These are phyloP conservation scores for Rhagium mordax DNA, from an alignment of 2,888 invertebrate genomes.

Conservation along the genomic window DNA sequence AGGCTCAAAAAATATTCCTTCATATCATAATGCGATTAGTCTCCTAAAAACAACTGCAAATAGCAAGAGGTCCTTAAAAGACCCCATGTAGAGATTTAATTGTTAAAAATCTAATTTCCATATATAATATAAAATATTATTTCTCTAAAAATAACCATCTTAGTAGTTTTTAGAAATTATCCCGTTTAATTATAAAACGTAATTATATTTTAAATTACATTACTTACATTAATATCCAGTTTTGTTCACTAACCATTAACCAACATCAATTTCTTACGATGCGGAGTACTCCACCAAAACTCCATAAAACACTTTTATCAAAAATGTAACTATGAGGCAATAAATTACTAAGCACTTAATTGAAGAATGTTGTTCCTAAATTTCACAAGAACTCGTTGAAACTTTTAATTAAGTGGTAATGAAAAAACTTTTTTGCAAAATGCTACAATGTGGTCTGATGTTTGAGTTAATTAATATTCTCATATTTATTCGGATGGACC, in stretches of 20 bases:
- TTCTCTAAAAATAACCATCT: too few species aligned
- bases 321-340: conserved; percentile 28
- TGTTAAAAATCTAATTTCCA: too few species aligned
- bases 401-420: conserved; percentile 34
- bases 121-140: too few species aligned
- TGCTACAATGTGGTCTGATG: conserved; percentile 31
- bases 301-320: conserved; percentile 27
- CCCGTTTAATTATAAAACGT: too few species aligned
- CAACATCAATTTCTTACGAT: background rate
- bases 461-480: conserved; percentile 34
- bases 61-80: too few species aligned
- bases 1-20: too few species aligned
- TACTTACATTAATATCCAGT: too few species aligned
- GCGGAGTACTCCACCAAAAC: conserved; percentile 21
- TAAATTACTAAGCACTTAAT: conserved; percentile 27
- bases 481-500: conserved; percentile 26
- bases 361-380: conserved; percentile 32
- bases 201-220: too few species aligned
- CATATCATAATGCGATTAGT: too few species aligned
- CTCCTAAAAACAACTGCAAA: too few species aligned
- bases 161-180: too few species aligned
- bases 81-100: too few species aligned
- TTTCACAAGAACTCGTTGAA: conserved; percentile 33
- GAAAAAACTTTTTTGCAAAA: conserved; percentile 33
- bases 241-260: conserved; percentile 4